Conservation (phyloP, 2,797 vertebrate species). For the Phaenicophaeus curvirostris region DNA sequence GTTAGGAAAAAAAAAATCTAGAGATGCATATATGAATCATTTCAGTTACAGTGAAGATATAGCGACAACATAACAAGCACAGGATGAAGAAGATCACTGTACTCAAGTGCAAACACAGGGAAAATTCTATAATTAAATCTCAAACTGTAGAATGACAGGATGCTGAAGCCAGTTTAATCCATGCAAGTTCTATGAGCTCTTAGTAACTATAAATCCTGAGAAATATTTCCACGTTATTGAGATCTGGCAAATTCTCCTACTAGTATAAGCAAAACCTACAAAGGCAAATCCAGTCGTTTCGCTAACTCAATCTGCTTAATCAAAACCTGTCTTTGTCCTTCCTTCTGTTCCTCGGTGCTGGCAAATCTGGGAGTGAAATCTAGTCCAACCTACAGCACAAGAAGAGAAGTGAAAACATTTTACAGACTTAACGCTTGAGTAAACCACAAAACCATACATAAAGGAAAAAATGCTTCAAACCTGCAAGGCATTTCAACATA, state of each 20-base stretch:
- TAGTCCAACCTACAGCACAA: slow-evolving; percentile 86
- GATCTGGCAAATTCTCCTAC: background rate
- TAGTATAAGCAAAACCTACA: slow-evolving; percentile 82
- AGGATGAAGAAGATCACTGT: background rate
- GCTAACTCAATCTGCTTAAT: slow-evolving; percentile 89
- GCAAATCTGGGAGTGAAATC: slow-evolving; percentile 93
- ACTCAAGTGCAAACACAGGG: background rate
- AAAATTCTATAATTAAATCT: background rate
- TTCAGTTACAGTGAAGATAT: background rate
- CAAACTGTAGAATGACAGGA: background rate
- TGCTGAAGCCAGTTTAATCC: background rate
- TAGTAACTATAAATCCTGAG: background rate
- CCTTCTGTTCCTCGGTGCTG: slow-evolving; percentile 83
- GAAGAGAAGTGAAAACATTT: background rate
- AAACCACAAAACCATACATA: background rate
- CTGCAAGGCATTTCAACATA: background rate
- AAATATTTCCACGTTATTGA: background rate
- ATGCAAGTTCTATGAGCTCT: background rate
- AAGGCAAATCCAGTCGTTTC: slow-evolving; percentile 88
- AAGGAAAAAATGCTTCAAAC: background rate
- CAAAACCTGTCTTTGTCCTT: slow-evolving; percentile 90
- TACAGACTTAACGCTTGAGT: background rate
- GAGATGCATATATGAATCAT: background rate
- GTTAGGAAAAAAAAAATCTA: background rate
- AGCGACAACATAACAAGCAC: background rate